phyloP scores from a whole-genome alignment of 2,888 invertebrate species.

The Cheilosia grossa region DNA sequence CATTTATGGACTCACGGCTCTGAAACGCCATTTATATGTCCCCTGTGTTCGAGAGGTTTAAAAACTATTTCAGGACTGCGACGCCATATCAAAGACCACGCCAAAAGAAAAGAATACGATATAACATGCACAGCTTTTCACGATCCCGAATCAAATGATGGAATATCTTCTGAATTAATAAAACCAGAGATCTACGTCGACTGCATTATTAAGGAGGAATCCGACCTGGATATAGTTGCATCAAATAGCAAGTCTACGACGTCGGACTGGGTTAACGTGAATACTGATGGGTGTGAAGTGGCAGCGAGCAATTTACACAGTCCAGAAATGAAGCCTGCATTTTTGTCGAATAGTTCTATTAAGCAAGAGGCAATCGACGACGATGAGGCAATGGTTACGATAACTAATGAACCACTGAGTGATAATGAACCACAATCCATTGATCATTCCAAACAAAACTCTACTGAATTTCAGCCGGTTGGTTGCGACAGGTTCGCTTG shows the following conservation, averaged over 20 bases:
- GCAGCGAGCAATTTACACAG: no score
- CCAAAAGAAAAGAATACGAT: background rate
- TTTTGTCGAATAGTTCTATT: background rate
- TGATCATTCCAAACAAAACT: background rate
- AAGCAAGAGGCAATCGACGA: conserved; percentile 1
- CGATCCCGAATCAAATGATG: background rate
- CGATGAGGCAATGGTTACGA: background rate
- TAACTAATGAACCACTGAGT: conserved; percentile 25
- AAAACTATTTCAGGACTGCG: background rate
- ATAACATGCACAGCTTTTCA: background rate
- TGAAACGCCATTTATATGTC: background rate
- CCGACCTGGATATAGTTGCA: no score
- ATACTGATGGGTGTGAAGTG: no score
- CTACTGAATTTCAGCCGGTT: background rate
- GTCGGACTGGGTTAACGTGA: no score
- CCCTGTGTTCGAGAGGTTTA: background rate
- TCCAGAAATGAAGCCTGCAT: no score
- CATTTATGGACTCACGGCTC: background rate
- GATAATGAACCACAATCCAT: conserved; percentile 11
- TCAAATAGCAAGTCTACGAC: no score
- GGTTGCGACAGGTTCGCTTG: background rate
- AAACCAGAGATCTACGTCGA: no score
- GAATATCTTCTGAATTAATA: background rate
- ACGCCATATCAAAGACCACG: background rate
- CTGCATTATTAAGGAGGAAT: no score